A percentile compares a stretch with the other conserved stretches of the same genome.
Evolutionary conservation across 2,113 vertebrate genomes (phyloP).

Genomic region (Gymnorhina tibicen): DNA sequence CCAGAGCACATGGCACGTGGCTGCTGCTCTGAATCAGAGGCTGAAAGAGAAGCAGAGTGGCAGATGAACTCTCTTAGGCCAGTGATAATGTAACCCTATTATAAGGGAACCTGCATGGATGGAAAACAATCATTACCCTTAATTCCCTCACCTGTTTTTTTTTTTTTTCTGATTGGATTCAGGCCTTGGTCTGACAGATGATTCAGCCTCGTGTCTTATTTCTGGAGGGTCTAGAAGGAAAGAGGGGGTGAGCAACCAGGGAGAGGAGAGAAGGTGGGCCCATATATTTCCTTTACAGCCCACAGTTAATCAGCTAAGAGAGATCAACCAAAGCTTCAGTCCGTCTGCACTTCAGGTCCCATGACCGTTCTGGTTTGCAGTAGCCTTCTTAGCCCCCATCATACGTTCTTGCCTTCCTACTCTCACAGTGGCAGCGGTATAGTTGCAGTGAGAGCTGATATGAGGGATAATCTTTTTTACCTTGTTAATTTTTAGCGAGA

Average conservation of each 20-base stretch:
- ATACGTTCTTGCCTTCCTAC: not conserved
- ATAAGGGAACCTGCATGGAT: not conserved
- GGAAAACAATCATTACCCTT: not conserved
- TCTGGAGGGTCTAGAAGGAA: not conserved
- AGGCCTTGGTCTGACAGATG: not conserved
- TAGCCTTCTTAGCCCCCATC: not conserved
- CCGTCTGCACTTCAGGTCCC: not conserved
- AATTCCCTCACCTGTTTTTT: not conserved
- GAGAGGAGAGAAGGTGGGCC: not conserved
- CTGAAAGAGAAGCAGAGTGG: not conserved
- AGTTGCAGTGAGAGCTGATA: not conserved
- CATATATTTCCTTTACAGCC: not conserved
- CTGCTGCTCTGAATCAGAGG: not conserved
- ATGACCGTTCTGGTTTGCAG: not conserved
- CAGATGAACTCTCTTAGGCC: not conserved
- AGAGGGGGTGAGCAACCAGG: not conserved
- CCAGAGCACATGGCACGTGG: fast-evolving
- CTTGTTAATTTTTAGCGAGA: not conserved
- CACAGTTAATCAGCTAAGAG: not conserved
- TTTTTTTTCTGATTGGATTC: not conserved
- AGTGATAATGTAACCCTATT: not conserved
- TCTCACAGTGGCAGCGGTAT: not conserved
- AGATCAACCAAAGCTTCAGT: not conserved
- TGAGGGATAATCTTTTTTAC: not conserved
- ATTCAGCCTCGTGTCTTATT: fast-evolving